These are phyloP conservation scores for Amphipyra berbera DNA, from an alignment of 2,888 invertebrate species.

Conservation along the genomic window DNA sequence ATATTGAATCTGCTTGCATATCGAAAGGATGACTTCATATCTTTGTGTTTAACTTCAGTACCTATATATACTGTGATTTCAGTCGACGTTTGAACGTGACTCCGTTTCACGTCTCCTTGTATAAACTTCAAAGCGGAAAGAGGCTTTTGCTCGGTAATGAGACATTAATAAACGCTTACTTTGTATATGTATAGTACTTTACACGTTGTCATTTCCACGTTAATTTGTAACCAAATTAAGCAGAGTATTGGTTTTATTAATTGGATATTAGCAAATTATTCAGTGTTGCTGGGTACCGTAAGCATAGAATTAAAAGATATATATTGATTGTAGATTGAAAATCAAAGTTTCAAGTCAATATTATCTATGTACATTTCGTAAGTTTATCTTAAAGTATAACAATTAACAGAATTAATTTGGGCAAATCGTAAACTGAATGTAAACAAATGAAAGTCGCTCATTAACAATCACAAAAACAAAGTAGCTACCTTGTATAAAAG, in stretches of 20 bases:
- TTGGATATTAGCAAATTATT: slow-evolving; percentile 17
- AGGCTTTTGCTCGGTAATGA: slow-evolving; percentile 38
- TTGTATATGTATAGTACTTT: slow-evolving; percentile 13
- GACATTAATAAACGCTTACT: slow-evolving; percentile 37
- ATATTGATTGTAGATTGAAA: slow-evolving; percentile 1
- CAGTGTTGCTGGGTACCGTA: not conserved
- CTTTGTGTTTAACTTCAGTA: slow-evolving; percentile 4
- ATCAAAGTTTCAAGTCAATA: slow-evolving; percentile 9
- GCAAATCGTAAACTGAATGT: slow-evolving; percentile 12
- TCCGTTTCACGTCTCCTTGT: slow-evolving; percentile 26
- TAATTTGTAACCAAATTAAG: slow-evolving; percentile 22
- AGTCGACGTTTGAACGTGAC: slow-evolving; percentile 32
- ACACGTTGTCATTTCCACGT: slow-evolving; percentile 16
- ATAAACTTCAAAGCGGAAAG: slow-evolving; percentile 48
- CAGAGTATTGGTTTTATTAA: slow-evolving; percentile 21
- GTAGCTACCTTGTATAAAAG: slow-evolving; percentile 1
- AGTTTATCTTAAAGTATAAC: slow-evolving; percentile 3
- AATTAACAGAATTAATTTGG: slow-evolving; percentile 16
- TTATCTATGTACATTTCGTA: slow-evolving; percentile 5
- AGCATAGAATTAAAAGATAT: too few species aligned
- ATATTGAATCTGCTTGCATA: slow-evolving; percentile 24
- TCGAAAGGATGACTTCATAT: slow-evolving; percentile 15
- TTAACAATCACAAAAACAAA: slow-evolving; percentile 17
- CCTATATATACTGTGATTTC: slow-evolving; percentile 10
- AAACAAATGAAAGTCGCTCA: slow-evolving; percentile 28